Evolutionary conservation across 2,888 invertebrate genomes (phyloP).

Genomic region (Cenopis cana): DNA sequence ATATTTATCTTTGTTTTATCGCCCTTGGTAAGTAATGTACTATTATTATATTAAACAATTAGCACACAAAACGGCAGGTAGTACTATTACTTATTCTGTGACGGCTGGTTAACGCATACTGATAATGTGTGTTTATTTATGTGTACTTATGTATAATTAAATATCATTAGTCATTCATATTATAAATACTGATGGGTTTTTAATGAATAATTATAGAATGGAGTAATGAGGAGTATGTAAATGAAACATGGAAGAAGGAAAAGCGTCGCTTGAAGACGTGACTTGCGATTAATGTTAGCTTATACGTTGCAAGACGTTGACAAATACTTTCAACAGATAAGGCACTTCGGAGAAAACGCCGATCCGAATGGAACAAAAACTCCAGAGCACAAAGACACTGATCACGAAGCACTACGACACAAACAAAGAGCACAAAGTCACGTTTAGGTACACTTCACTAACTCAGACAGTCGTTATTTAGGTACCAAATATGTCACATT

Average conservation of each 20-base stretch:
- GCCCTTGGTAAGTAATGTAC: too few relatives aligned
- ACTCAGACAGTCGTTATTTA: conserved; percentile 54
- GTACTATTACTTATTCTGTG: too few relatives aligned
- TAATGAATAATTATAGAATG: not conserved
- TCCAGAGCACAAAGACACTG: conserved; percentile 72
- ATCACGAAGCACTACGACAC: conserved; percentile 61
- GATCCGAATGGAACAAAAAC: conserved; percentile 55
- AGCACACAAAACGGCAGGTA: too few relatives aligned
- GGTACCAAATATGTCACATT: conserved; percentile 73
- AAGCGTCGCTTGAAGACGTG: conserved; percentile 19
- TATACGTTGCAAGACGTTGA: conserved; percentile 30
- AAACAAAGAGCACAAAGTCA: conserved; percentile 68
- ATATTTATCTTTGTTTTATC: too few relatives aligned
- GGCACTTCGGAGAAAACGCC: conserved; percentile 62
- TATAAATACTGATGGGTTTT: conserved; percentile 6
- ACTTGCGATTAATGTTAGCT: conserved; percentile 18
- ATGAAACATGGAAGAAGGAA: not conserved
- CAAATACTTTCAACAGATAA: conserved; percentile 57
- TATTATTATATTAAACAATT: too few relatives aligned
- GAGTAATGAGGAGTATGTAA: not conserved
- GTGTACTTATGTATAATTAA: not conserved
- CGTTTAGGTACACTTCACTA: conserved; percentile 68
- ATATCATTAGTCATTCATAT: not conserved
- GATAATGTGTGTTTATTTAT: not conserved
- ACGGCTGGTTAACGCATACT: too few relatives aligned